These are phyloP conservation scores for Hydrotaea diabolus DNA, from an alignment of 2,888 invertebrate species.

Conservation along the genomic window DNA sequence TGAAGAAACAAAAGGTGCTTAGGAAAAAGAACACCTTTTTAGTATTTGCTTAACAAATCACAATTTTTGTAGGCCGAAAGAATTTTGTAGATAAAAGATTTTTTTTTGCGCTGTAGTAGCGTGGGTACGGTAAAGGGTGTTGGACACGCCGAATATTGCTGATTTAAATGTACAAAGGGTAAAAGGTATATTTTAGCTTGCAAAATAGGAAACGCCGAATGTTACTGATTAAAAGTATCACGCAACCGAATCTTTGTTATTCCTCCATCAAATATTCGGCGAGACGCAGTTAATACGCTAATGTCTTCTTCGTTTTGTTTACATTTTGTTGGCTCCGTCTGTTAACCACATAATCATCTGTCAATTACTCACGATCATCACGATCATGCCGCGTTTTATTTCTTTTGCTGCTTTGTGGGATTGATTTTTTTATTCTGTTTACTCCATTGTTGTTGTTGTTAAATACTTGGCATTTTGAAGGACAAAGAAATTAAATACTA, in stretches of 20 bases:
- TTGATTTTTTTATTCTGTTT: slow-evolving; percentile 23
- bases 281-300: neutral
- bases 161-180: no score
- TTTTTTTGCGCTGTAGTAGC: no score
- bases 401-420: slow-evolving; percentile 22
- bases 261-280: neutral
- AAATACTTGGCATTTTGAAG: slow-evolving; percentile 56
- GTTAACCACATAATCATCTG: slow-evolving; percentile 56
- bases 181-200: no score
- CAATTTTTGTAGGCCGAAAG: no score
- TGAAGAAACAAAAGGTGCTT: no score
- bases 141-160: no score
- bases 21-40: no score
- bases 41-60: no score
- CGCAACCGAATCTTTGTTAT: neutral
- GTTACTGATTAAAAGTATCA: no score
- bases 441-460: slow-evolving; percentile 12
- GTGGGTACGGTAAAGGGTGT: no score
- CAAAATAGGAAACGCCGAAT: no score
- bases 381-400: slow-evolving; percentile 55
- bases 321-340: neutral
- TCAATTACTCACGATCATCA: slow-evolving; percentile 68
- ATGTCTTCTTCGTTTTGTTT: slow-evolving; percentile 36
- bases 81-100: no score
- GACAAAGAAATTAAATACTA: slow-evolving; percentile 63